Base-by-base conservation (phyloP, 2,113 vertebrate genomes). In the Mus musculus region DNA sequence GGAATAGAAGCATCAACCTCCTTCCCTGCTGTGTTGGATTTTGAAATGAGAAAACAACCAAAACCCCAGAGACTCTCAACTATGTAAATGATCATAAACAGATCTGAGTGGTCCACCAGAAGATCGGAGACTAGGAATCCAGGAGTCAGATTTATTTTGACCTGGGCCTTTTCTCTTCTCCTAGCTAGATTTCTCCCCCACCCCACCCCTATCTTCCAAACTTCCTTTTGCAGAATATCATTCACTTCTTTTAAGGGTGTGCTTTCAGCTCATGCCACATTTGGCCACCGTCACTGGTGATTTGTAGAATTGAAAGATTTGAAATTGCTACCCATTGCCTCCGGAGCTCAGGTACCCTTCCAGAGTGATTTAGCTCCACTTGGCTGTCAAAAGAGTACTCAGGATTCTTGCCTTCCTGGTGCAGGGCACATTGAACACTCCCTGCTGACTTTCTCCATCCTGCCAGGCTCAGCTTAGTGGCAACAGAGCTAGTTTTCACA, bases 11-110 rank as follows among this genome's bases (percentile, higher is more conserved):
- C 91, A 78, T 76, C 89, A 92, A 86, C 69, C 72, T 90, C 69
- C 12, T 59, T 84, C 94, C 95, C 97, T 61, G 46, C 96, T 98
- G 98, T 94, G 98, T 42, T 96, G 75, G 97, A 88, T 93, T 97
- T 87, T 97, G 96, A 89, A 98, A 96, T 86, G 97, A 97, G 97
- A 80, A 96, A 96, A 95, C 94, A 95, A 94, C 54, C 69, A 91
- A 84, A 97, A 72, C 69, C 28, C 69, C 5, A 5, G 81, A 97
- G 93, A 84, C 72, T 84, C 86, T 97, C 88, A 94, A 94, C 94
- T 95, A 91, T 28, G 77, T 76, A 98, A 98, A 98, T 42, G 96
- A 77, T 96, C 96, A 89, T 13, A 19, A 97, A 98, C 84, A 98
- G 95, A 96, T 91, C 56, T 88, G 22, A 7, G 97, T 94, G 33